These are phyloP conservation scores for Ametastegia equiseti DNA, from an alignment of 2,888 invertebrate genomes.

Conservation along the genomic window DNA sequence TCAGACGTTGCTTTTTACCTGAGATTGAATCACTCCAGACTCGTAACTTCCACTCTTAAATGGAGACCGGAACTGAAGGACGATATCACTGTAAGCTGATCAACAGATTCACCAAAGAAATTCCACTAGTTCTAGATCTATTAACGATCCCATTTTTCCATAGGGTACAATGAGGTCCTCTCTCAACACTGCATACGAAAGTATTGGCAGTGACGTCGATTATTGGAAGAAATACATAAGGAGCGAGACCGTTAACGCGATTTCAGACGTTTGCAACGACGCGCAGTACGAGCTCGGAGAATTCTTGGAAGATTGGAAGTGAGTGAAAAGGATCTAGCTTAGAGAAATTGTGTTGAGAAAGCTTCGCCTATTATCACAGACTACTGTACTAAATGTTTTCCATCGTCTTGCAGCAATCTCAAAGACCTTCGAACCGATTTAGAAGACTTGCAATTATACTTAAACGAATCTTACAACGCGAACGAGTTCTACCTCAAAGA, in stretches of 20 bases:
- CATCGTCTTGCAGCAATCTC: conserved; percentile 77
- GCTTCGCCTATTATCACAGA: no score
- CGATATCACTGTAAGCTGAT: conserved; percentile 78
- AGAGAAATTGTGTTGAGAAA: not conserved
- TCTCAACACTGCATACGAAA: conserved; percentile 76
- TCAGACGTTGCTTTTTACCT: conserved; percentile 89
- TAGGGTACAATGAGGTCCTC: conserved; percentile 76
- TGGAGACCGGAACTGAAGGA: conserved; percentile 88
- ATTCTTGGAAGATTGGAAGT: conserved; percentile 85
- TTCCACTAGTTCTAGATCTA: not conserved
- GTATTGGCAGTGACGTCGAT: conserved; percentile 76
- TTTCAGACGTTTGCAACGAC: conserved; percentile 86
- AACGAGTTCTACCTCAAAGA: conserved; percentile 92
- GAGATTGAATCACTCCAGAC: conserved; percentile 89
- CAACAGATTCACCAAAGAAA: not conserved
- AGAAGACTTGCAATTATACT: conserved; percentile 83
- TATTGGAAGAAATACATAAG: conserved; percentile 84
- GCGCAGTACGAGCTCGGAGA: conserved; percentile 84
- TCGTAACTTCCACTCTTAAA: conserved; percentile 87
- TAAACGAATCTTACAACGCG: conserved; percentile 87
- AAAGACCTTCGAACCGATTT: conserved; percentile 85
- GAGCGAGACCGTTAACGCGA: conserved; percentile 83
- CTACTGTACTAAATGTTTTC: no score
- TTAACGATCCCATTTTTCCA: not conserved
- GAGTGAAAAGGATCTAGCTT: conserved; percentile 57